phyloP scores from a whole-genome alignment of 1,140 invertebrate genomes.

The Temnothorax nylanderi region DNA sequence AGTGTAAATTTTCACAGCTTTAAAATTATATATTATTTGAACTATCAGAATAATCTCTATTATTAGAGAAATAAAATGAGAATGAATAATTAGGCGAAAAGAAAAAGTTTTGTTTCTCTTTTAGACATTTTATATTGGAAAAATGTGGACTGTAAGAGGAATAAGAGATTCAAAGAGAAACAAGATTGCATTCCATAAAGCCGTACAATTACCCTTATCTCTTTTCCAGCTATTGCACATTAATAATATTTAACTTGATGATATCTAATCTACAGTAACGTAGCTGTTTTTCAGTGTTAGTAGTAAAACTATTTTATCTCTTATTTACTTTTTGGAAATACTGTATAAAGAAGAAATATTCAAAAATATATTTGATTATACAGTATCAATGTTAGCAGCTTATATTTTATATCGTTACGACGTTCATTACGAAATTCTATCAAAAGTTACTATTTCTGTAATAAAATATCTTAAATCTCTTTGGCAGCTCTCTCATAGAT shows the following conservation, averaged over 20 bases:
- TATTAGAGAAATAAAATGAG: conserved; percentile 1
- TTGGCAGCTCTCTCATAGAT: background rate
- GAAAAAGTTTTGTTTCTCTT: background rate
- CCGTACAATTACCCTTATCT: conserved; percentile 12
- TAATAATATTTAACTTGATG: background rate
- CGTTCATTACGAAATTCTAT: background rate
- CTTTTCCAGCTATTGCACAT: background rate
- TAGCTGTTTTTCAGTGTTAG: background rate
- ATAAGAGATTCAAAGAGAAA: background rate
- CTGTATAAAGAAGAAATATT: background rate
- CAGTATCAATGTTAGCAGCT: background rate
- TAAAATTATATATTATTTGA: conserved; percentile 20
- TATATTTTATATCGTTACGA: background rate
- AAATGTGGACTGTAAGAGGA: conserved; percentile 17
- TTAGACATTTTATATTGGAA: background rate
- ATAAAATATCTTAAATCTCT: background rate
- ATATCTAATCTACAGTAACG: background rate
- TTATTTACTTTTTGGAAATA: background rate
- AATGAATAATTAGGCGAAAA: background rate
- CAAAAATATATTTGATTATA: background rate
- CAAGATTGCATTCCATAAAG: background rate
- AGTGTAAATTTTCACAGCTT: conserved; percentile 6
- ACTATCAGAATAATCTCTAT: background rate
- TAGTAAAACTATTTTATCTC: conserved; percentile 14
- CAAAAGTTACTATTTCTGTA: conserved; percentile 12